Evolutionary conservation across 2,888 invertebrate species (phyloP), one percentile per base, ranked within the genome.

Genomic region (Lasioglossum pauxillum): DNA sequence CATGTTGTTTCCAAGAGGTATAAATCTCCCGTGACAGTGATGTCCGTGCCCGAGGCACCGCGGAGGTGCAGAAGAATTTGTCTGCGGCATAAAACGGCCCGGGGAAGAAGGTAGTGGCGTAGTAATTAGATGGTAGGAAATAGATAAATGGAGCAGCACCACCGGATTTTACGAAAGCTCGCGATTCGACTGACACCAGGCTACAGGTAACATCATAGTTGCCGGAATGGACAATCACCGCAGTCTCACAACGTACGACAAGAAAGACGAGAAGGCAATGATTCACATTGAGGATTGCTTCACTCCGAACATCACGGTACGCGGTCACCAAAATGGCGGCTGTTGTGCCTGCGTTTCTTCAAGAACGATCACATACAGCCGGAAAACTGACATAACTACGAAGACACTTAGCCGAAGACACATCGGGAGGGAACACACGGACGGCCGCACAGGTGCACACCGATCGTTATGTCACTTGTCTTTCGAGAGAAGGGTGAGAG

Each of bases 11-110:
- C 73, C 75, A 86, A 83, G 57, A 84, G 82, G 88, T 91, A 93
- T 94, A 93, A 94, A 94, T 94, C 93, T 94, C 90, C 84, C 88
- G 82, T 89, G 93, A 93, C 93, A 93, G 92, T 93, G 93, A 94
- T 93, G 93, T 87, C 89, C 88, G 81, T 86, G 92, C 91, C 88
- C 72, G 86, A 75, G 91, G 92, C 90, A 85, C 44, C 78, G 71
- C 71, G 80, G 86, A 83, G 78, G 76, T 82, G 84, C 74, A 73
- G 83, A 82, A 87, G 88, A 90, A 90, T 91, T 74, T 86, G 83
- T 87, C 82, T 75, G 79, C 57, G 67, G 82, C 82, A 84, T 78
- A 81, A 84, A 84, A 80, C 67, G 75, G 76, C 80, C 46, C 71
- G 80, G 87, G 80, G 44, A 80, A 75, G 87, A 80, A 80, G 73